Base-by-base conservation (phyloP, 2,797 vertebrate species). In the Clarias fuscus region DNA sequence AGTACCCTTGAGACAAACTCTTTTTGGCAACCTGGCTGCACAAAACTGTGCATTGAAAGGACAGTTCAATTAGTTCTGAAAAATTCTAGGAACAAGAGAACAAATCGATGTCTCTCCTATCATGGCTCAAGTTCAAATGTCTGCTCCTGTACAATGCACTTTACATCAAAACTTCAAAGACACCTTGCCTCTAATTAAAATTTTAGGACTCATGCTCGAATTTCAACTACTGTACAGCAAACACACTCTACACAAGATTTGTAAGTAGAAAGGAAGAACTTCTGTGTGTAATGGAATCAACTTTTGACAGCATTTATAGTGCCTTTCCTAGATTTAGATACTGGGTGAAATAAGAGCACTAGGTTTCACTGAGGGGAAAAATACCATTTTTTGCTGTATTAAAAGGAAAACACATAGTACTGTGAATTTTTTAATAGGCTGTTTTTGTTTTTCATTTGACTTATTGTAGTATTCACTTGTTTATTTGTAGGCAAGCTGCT, bases 31-130 rank as follows among this genome's bases (percentile, higher is more conserved):
- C 5, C 7, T 59, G 73, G 7, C 73, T 77, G 59, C 15, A 70
- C 61, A 85, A 5, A 79, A 40, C 56, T 43, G 79, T 43, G 78
- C 48, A 10, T 37, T 37, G 37, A 37, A 82, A 87, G 82, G 61
- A 70, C 71, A 87, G 75, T 70, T 82, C 84, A 78, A 79, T 82
- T 70, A 87, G 67, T 58, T 13, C 73, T 24, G 56, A 83, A 53
- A 40, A 76, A 77, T 81, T 56, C 67, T 83, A 83, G 64, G 73
- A 76, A 88, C 11, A 65, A 85, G 58, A 76, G 11, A 18, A 67
- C 61, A 79, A 89, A 86, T 88, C 88, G 83, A 86, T 88, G 53
- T 3, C 0, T 33, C 85, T 87, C 85, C 75, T 43, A 86, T 77
- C 10, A 40, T n/a, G 27, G 33, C 83, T 56, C 59, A 64, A 43